phyloP scores from a whole-genome alignment of 2,888 invertebrate genomes.

The Agonopterix arenella region DNA sequence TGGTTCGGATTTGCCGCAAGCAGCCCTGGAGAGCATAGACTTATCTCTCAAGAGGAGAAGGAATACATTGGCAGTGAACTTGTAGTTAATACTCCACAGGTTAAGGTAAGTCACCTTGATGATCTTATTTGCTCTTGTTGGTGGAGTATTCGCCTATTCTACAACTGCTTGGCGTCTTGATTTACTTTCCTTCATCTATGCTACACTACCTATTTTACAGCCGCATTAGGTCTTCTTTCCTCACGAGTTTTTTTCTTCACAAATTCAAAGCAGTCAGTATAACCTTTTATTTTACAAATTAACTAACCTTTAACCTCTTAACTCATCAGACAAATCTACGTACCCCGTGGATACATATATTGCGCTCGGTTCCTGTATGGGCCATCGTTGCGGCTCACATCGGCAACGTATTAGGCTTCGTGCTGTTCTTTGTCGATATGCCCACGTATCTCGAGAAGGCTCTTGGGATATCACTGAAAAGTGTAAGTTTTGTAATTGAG shows the following conservation, averaged over 20 bases:
- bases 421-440: constrained; percentile 81
- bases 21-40: constrained; percentile 72
- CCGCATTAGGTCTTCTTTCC: too few relatives aligned
- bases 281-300: too few relatives aligned
- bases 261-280: too few relatives aligned
- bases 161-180: too few relatives aligned
- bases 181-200: too few relatives aligned
- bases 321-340: too few relatives aligned
- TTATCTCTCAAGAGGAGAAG: constrained; percentile 74
- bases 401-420: constrained; percentile 80
- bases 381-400: constrained; percentile 75
- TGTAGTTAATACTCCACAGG: constrained; percentile 47
- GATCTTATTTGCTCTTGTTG: constrained; percentile 11
- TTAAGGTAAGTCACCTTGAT: constrained; percentile 13
- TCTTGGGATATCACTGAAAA: constrained; percentile 76
- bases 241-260: too few relatives aligned
- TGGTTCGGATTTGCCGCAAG: constrained; percentile 78
- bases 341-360: background rate
- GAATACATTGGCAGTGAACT: constrained; percentile 77
- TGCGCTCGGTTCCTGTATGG: constrained; percentile 73
- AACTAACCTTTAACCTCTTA: too few relatives aligned
- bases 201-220: too few relatives aligned
- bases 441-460: constrained; percentile 82
- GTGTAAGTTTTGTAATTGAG: constrained; percentile 45
- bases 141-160: too few relatives aligned